Percentiles rank a stretch among this genome's conserved stretches.
Evolutionary conservation across 2,797 vertebrate species (phyloP).

Genomic region (Apogon talboti): DNA sequence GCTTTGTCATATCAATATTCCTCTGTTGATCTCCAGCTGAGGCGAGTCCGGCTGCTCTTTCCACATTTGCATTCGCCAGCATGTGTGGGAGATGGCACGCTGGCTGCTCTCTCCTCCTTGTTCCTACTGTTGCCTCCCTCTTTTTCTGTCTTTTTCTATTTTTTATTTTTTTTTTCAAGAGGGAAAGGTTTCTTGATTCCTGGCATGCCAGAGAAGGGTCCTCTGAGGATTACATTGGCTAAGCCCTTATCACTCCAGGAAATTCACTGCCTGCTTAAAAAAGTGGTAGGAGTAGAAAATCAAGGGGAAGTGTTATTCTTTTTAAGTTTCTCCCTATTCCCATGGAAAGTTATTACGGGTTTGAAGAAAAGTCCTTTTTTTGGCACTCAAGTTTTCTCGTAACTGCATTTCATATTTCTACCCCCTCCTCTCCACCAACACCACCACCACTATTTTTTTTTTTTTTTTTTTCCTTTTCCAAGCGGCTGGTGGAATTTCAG

Average conservation of each 20-base stretch:
- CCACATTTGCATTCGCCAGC: conserved; percentile 75
- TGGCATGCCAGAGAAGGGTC: conserved; percentile 81
- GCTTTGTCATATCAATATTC: conserved; percentile 80
- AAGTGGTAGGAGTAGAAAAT: conserved; percentile 83
- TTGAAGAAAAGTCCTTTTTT: conserved; percentile 81
- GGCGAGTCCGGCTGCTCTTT: conserved; percentile 78
- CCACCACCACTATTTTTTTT: background rate
- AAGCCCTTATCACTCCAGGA: conserved; percentile 87
- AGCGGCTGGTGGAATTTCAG: conserved; percentile 77
- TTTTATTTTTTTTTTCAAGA: conserved; percentile 45
- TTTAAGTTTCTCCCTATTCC: conserved; percentile 83
- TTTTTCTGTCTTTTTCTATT: conserved; percentile 48
- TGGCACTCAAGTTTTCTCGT: conserved; percentile 77
- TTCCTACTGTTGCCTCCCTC: conserved; percentile 64
- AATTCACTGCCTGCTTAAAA: conserved; percentile 86
- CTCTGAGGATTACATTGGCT: conserved; percentile 86
- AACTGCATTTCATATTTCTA: conserved; percentile 80
- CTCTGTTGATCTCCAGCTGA: conserved; percentile 76
- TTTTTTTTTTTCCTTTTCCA: conserved; percentile 56
- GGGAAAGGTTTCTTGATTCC: conserved; percentile 83
- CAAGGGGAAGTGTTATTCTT: conserved; percentile 83
- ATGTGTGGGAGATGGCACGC: conserved; percentile 68
- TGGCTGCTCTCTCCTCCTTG: conserved; percentile 57
- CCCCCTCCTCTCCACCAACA: conserved; percentile 22
- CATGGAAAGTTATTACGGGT: conserved; percentile 82